A percentile compares a stretch with the other conserved stretches of the same genome.
phyloP scores from a whole-genome alignment of 2,888 invertebrate genomes.

The Leptinotarsa haldemani region DNA sequence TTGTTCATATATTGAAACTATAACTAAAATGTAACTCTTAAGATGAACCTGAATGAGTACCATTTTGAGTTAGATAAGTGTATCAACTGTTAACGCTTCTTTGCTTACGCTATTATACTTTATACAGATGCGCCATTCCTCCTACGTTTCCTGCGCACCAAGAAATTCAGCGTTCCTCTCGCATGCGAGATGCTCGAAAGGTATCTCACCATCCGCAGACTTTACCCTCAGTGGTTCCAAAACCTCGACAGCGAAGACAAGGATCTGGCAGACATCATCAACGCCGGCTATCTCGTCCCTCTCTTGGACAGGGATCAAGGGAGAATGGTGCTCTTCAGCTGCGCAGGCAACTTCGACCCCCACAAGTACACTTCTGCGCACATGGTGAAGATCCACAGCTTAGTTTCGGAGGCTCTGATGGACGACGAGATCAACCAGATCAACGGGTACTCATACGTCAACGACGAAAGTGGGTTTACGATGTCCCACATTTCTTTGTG shows the following conservation, averaged over 20 bases:
- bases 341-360: slow-evolving; percentile 74
- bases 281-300: slow-evolving; percentile 83
- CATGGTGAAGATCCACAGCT: slow-evolving; percentile 86
- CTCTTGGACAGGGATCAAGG: slow-evolving; percentile 81
- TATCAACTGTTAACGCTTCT: too few species aligned
- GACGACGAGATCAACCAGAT: slow-evolving; percentile 88
- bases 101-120: slow-evolving; percentile 26
- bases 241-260: slow-evolving; percentile 84
- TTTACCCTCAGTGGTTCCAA: slow-evolving; percentile 89
- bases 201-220: slow-evolving; percentile 85
- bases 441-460: slow-evolving; percentile 85
- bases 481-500: slow-evolving; percentile 87
- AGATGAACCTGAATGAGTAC: too few species aligned
- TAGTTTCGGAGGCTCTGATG: slow-evolving; percentile 85
- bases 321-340: slow-evolving; percentile 77
- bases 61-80: too few species aligned
- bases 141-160: slow-evolving; percentile 85
- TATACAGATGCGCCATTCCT: slow-evolving; percentile 82
- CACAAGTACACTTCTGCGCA: slow-evolving; percentile 77
- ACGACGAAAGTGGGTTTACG: slow-evolving; percentile 84
- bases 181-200: slow-evolving; percentile 90
- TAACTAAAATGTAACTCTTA: too few species aligned
- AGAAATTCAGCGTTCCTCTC: slow-evolving; percentile 87
- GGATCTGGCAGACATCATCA: slow-evolving; percentile 82
- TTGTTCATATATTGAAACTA: too few species aligned